These are phyloP conservation scores for Asarcornis scutulata DNA, from an alignment of 2,113 vertebrate species.

Conservation along the genomic window DNA sequence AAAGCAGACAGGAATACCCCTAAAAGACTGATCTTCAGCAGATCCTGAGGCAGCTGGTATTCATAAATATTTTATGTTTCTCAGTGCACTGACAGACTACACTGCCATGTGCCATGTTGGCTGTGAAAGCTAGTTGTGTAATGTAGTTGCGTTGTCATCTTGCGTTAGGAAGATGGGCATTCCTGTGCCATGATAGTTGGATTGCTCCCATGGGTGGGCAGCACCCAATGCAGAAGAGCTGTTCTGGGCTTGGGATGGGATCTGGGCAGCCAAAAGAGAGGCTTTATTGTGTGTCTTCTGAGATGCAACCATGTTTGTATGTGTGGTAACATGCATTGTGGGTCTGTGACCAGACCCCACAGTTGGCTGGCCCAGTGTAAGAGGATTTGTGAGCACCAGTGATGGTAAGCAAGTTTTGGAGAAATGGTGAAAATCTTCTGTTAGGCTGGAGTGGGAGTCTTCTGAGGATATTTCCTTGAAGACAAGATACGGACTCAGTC, in stretches of 20 bases:
- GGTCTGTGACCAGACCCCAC: background rate
- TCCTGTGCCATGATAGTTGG: rapidly evolving
- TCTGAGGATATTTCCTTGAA: background rate
- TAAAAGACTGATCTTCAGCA: background rate
- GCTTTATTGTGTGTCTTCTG: background rate
- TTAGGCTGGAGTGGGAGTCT: background rate
- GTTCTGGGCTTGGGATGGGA: background rate
- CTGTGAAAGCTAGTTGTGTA: background rate
- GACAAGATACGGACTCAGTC: background rate
- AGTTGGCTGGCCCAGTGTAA: background rate
- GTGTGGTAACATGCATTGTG: rapidly evolving
- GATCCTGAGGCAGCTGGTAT: slow-evolving; percentile 22
- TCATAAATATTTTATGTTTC: slow-evolving; percentile 14
- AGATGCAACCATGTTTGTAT: rapidly evolving
- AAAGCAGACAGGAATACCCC: background rate
- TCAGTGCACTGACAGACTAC: background rate
- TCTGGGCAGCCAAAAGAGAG: background rate
- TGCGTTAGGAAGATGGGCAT: background rate
- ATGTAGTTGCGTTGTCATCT: background rate
- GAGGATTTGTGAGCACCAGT: background rate
- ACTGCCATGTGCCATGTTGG: background rate
- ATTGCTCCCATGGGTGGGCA: background rate
- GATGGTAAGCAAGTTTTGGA: background rate
- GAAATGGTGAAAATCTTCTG: background rate
- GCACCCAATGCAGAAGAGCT: background rate